Base-by-base conservation (phyloP, 2,113 vertebrate genomes). In the Myiopsitta monachus region DNA sequence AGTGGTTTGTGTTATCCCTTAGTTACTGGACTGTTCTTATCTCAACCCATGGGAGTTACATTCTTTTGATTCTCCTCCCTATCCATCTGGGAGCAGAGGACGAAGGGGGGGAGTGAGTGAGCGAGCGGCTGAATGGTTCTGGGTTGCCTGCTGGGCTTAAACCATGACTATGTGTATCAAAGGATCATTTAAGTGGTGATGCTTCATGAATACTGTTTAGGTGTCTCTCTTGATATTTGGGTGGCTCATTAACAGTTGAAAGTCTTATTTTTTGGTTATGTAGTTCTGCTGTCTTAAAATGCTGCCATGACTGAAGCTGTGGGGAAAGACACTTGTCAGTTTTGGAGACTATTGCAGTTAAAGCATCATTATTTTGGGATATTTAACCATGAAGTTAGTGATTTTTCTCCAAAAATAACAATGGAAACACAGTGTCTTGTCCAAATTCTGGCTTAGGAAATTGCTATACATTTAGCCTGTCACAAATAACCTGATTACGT, bases 251-350 rank as follows among this genome's bases (percentile, higher is more conserved):
- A 70, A 49, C 46, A 67, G 4, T 55, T 36, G 22, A 85, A 54
- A 46, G 33, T 11, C 36, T 78, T 75, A 18, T 21, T 85, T 90
- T 74, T 74, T 47, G 11, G 27, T 7, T 46, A 31, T 9, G 7
- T 17, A 39, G 9, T 61, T 79, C 19, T 44, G 9, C 47, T 62
- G 21, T 57, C 63, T 62, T 74, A 69, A 61, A 87, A 16, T 2
- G 1, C 8, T 69, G 36, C 54, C 8, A 0, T 61, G 74, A 54
- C 49, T 55, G 43, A 76, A 68, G 52, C 27, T 0, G 0, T 44
- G 36, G 22, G n/a, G 6, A 62, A 62, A 66, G 30, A 31, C 18
- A 41, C 9, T 31, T 83, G 24, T 41, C 4, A 1, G 8, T 28
- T 92, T 66, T 69, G 59, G 38, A 74, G 46, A 27, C 22, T 46